Evolutionary conservation across 2,888 invertebrate genomes (phyloP).

Genomic region (Diarsia brunnea): DNA sequence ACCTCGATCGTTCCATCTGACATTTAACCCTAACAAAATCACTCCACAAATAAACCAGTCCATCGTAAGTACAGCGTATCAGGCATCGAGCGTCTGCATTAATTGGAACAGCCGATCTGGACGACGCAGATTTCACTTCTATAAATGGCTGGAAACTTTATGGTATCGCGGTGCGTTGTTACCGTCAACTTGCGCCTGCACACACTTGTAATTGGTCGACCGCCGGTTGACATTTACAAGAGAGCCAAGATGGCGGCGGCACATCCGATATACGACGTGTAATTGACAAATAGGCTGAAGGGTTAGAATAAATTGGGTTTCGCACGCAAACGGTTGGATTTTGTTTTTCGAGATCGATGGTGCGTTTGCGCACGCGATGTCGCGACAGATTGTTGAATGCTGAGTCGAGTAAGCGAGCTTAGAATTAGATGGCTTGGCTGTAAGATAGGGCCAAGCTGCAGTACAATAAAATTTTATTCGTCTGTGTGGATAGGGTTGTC

Average conservation of each 20-base stretch:
- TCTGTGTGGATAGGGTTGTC: not conserved
- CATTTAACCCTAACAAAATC: slow-evolving; percentile 55
- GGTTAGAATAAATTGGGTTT: slow-evolving; percentile 75
- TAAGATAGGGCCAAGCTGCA: slow-evolving; percentile 6
- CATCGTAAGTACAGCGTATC: slow-evolving; percentile 74
- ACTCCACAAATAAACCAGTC: slow-evolving; percentile 63
- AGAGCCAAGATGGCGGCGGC: slow-evolving; percentile 88
- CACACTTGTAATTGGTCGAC: slow-evolving; percentile 89
- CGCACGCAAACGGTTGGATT: slow-evolving; percentile 65
- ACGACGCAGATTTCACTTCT: slow-evolving; percentile 84
- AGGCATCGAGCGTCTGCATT: slow-evolving; percentile 81
- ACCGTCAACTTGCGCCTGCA: slow-evolving; percentile 84
- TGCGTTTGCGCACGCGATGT: slow-evolving; percentile 64
- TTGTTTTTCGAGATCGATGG: slow-evolving; percentile 62
- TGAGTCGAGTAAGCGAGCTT: slow-evolving; percentile 39
- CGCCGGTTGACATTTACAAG: slow-evolving; percentile 89
- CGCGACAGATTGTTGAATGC: slow-evolving; percentile 58
- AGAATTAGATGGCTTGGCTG: slow-evolving; percentile 36
- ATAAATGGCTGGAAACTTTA: slow-evolving; percentile 89
- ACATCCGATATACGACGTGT: slow-evolving; percentile 77
- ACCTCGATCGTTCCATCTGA: slow-evolving; percentile 21
- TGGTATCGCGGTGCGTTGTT: slow-evolving; percentile 88
- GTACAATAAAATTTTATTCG: slow-evolving; percentile 9
- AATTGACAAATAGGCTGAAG: slow-evolving; percentile 87
- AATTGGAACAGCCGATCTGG: slow-evolving; percentile 87